Percentiles rank a stretch among this genome's conserved stretches.
Conservation (phyloP, 1,140 invertebrate species). For the Ceratina australensis region DNA sequence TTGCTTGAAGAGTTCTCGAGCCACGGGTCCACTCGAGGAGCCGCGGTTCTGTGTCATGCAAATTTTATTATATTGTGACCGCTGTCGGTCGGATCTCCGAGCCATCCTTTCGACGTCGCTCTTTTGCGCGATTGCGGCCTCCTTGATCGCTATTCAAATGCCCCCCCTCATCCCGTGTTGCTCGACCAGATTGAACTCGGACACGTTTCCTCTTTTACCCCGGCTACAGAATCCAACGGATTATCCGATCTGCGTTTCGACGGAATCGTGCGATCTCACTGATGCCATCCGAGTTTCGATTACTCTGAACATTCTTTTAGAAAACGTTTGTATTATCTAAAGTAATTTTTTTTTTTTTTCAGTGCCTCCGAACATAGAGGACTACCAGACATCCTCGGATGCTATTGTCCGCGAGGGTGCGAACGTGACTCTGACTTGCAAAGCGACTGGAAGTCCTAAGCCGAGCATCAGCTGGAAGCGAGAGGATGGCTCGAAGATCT, state of each 20-base stretch:
- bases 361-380: constrained; percentile 96
- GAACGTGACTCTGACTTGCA: constrained; percentile 92
- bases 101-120: constrained; percentile 14
- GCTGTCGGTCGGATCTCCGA: constrained; percentile 16
- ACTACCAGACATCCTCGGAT: constrained; percentile 93
- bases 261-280: no score
- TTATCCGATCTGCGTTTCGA: not conserved
- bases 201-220: not conserved
- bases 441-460: constrained; percentile 92
- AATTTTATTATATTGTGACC: constrained; percentile 52
- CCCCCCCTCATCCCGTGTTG: not conserved
- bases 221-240: no score
- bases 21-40: constrained; percentile 10
- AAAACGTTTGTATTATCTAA: no score
- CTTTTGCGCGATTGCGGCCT: constrained; percentile 25
- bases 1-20: constrained; percentile 11
- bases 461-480: constrained; percentile 95
- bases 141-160: constrained; percentile 12
- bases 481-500: constrained; percentile 91
- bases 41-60: constrained; percentile 33
- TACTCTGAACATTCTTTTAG: no score
- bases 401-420: constrained; percentile 94
- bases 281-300: no score
- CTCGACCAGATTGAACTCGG: not conserved
- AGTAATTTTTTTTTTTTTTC: no score